phyloP scores from a whole-genome alignment of 2,113 vertebrate species.

The Phocoena sinus region DNA sequence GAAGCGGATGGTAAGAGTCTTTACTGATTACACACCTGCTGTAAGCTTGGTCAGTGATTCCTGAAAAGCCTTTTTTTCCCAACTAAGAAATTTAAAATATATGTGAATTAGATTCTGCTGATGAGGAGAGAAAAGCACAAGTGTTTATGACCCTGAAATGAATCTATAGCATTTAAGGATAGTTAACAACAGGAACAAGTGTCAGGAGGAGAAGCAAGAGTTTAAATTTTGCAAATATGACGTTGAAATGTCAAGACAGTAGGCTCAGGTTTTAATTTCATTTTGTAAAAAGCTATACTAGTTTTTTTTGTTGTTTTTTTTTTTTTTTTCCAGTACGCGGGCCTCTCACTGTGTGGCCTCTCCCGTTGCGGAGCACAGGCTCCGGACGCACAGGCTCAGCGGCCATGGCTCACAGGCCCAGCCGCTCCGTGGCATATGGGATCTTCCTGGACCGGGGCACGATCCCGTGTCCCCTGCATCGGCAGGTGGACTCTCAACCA shows the following conservation, averaged over 20 bases:
- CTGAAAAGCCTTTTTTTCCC: conserved; percentile 15
- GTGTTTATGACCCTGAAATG: not conserved
- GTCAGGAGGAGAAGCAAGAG: not conserved
- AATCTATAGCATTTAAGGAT: not conserved
- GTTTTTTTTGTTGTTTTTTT: too few relatives aligned
- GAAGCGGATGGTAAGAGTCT: conserved; percentile 70
- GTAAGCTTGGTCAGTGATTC: conserved; percentile 25
- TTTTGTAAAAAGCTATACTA: not conserved
- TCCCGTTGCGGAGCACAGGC: too few relatives aligned
- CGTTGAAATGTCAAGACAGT: not conserved
- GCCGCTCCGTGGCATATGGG: too few relatives aligned
- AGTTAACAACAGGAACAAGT: not conserved
- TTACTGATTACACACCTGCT: conserved; percentile 50
- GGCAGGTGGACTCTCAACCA: too few relatives aligned
- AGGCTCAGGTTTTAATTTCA: not conserved
- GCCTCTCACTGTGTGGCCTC: too few relatives aligned
- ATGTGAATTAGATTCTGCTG: conserved; percentile 37
- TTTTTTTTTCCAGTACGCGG: too few relatives aligned
- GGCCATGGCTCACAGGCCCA: too few relatives aligned
- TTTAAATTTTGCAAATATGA: not conserved
- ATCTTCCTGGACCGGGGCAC: too few relatives aligned
- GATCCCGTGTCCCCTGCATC: too few relatives aligned
- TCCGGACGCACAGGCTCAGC: too few relatives aligned
- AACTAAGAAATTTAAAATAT: not conserved
- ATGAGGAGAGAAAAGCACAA: conserved; percentile 47